phyloP scores from a whole-genome alignment of 2,113 vertebrate genomes.

The Tetraodon nigroviridis region DNA sequence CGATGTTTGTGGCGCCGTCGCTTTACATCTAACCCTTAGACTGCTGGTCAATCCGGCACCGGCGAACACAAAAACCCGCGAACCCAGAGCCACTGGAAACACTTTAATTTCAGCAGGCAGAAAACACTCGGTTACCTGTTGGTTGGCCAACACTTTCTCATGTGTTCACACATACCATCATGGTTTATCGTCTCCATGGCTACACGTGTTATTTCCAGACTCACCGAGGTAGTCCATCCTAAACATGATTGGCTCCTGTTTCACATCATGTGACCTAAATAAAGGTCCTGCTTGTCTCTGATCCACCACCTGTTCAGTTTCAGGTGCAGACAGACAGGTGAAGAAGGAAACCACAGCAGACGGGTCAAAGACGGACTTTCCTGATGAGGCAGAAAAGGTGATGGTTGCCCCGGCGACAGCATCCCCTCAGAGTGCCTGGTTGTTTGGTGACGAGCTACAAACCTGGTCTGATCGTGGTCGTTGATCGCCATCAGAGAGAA shows the following conservation, averaged over 20 bases:
- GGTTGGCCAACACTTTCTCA: no score
- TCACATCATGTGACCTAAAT: not conserved
- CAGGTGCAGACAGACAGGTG: conserved; percentile 46
- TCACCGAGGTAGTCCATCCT: not conserved
- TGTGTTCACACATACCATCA: not conserved
- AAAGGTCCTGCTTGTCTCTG: not conserved
- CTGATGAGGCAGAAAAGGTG: conserved; percentile 37
- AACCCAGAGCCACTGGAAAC: no score
- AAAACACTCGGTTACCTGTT: no score
- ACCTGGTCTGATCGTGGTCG: not conserved
- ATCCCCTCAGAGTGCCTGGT: no score
- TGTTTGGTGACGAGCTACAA: no score
- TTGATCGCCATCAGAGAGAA: conserved; percentile 23
- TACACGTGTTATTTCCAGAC: no score
- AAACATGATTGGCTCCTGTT: not conserved
- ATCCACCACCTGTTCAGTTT: conserved; percentile 20
- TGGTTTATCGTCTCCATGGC: not conserved
- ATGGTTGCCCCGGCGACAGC: not conserved
- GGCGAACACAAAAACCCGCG: no score
- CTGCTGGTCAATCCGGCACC: no score
- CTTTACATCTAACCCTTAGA: no score
- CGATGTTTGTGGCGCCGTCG: no score
- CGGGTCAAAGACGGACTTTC: not conserved
- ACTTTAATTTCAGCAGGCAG: no score
- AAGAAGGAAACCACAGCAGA: conserved; percentile 55